These are phyloP conservation scores for Erannis defoliaria DNA, from an alignment of 2,888 invertebrate genomes.

Conservation along the genomic window DNA sequence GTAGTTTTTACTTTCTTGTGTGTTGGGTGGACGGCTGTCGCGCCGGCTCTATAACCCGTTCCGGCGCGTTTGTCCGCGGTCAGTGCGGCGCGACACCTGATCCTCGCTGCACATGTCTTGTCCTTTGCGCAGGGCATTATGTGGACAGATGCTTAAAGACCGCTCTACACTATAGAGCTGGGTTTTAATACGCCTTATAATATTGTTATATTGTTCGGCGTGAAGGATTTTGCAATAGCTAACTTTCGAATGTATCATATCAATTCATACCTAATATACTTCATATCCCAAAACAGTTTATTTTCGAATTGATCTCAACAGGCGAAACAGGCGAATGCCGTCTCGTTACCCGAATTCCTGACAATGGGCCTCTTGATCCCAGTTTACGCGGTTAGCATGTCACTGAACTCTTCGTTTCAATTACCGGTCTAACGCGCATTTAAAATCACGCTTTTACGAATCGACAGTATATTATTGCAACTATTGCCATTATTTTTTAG, in stretches of 20 bases:
- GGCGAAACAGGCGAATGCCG: conserved; percentile 49
- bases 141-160: conserved; percentile 71
- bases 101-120: conserved; percentile 73
- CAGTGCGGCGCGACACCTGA: conserved; percentile 83
- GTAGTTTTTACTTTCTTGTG: conserved; percentile 68
- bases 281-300: not conserved
- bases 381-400: conserved; percentile 59
- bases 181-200: conserved; percentile 46
- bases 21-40: conserved; percentile 48
- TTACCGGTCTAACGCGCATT: not conserved
- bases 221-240: conserved; percentile 8
- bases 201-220: not conserved
- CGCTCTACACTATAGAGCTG: conserved; percentile 50
- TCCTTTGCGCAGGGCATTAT: conserved; percentile 52
- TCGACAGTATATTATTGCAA: no score
- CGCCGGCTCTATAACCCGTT: conserved; percentile 73
- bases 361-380: conserved; percentile 67
- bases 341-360: conserved; percentile 69
- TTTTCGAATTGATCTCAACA: conserved; percentile 5
- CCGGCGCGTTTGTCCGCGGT: conserved; percentile 74
- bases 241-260: no score
- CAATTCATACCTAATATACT: no score
- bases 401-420: conserved; percentile 60
- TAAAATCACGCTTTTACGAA: not conserved
- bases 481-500: no score